Percentiles rank a stretch among this genome's conserved stretches.
These are phyloP conservation scores for Spongilla lacustris DNA, from an alignment of 37 sponge, comb jelly and placozoan species.

Conservation along the genomic window DNA sequence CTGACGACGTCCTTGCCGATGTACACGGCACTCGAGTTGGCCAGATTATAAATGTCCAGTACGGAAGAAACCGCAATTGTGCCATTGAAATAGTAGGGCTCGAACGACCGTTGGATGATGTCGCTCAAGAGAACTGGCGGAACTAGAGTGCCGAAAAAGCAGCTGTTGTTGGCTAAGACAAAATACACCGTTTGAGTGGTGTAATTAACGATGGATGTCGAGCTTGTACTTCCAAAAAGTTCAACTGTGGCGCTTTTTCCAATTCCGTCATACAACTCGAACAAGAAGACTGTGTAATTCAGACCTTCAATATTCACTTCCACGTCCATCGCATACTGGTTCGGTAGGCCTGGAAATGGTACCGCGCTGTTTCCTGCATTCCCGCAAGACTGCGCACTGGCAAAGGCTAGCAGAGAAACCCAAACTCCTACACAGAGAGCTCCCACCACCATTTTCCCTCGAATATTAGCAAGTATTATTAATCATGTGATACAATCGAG, in stretches of 20 bases:
- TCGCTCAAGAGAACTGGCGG: no score
- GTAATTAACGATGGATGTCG: conserved; percentile 13
- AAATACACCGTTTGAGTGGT: neutral
- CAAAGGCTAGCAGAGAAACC: neutral
- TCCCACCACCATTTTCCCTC: neutral
- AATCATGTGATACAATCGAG: no score
- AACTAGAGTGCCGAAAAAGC: conserved; percentile 5
- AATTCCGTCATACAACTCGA: conserved; percentile 6
- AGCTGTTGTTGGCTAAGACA: neutral
- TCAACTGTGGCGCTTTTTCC: neutral
- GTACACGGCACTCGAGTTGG: conserved; percentile 3
- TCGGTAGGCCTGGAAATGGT: conserved; percentile 30
- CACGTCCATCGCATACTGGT: conserved; percentile 40
- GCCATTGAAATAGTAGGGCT: conserved; percentile 12
- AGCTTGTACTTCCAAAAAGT: conserved; percentile 25
- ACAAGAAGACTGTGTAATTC: conserved; percentile 27
- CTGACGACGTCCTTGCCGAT: conserved; percentile 28
- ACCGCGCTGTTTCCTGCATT: neutral
- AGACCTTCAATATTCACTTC: conserved; percentile 19
- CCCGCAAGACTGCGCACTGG: neutral
- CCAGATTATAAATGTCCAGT: neutral
- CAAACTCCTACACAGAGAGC: neutral
- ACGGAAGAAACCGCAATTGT: conserved; percentile 42
- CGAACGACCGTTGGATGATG: conserved; percentile 10
- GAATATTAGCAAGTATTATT: neutral